These are phyloP conservation scores for Pipistrellus kuhlii DNA, from an alignment of 2,797 vertebrate species.

Conservation along the genomic window DNA sequence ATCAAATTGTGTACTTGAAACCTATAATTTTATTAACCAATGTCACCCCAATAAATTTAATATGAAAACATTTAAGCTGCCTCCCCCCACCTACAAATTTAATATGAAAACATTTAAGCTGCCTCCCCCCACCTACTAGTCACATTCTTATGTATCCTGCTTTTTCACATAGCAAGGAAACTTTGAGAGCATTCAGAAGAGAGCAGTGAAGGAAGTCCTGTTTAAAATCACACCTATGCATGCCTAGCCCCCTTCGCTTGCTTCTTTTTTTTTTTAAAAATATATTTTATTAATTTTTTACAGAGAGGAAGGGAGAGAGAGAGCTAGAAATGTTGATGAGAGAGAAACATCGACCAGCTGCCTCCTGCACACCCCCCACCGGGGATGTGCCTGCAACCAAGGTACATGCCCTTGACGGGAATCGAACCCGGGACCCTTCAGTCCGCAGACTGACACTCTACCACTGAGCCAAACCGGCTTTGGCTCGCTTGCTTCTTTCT, in stretches of 20 bases:
- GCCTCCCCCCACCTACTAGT: not conserved
- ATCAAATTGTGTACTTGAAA: not conserved
- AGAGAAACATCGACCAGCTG: too few species aligned
- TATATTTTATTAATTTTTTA: too few species aligned
- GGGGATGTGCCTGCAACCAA: too few species aligned
- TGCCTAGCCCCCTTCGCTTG: not conserved
- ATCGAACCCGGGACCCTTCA: too few species aligned
- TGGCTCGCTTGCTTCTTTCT: not conserved
- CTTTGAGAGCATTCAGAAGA: not conserved
- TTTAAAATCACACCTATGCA: not conserved
- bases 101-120: not conserved
- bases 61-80: not conserved
- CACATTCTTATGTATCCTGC: not conserved
- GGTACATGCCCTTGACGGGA: too few species aligned
- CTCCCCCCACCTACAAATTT: not conserved
- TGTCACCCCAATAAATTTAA: not conserved
- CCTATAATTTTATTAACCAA: not conserved
- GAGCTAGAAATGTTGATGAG: too few species aligned
- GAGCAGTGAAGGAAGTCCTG: not conserved
- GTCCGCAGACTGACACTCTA: too few species aligned
- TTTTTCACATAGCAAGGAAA: not conserved
- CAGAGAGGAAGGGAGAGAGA: too few species aligned
- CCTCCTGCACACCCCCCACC: too few species aligned
- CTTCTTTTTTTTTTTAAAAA: too few species aligned
- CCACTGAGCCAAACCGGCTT: too few species aligned